phyloP scores from a whole-genome alignment of 1,140 invertebrate species.

The Cydia fagiglandana region DNA sequence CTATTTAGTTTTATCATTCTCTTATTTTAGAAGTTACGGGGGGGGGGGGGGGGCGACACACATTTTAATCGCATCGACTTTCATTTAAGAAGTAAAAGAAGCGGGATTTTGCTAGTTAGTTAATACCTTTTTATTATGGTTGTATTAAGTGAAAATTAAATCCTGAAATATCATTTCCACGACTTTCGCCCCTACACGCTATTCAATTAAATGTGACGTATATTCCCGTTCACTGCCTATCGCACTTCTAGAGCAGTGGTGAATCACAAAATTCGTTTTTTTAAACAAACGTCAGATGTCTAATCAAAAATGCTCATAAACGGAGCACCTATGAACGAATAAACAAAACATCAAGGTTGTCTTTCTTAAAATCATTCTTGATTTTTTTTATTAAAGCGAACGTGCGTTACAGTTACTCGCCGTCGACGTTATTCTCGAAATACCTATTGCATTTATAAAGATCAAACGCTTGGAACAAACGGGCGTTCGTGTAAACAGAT shows the following conservation, averaged over 20 bases:
- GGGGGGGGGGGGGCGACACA: no score
- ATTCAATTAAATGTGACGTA: no score
- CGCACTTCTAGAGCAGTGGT: neutral
- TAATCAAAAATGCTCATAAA: slow-evolving; percentile 55
- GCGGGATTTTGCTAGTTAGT: no score
- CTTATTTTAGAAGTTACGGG: no score
- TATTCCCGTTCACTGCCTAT: neutral
- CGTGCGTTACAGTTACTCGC: slow-evolving; percentile 48
- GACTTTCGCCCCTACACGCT: no score
- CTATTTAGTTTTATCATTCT: no score
- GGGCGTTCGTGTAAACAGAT: slow-evolving; percentile 72
- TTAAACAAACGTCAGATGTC: slow-evolving; percentile 52
- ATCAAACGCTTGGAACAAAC: slow-evolving; percentile 75
- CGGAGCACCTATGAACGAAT: slow-evolving; percentile 46
- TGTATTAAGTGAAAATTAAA: no score
- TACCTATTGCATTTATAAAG: slow-evolving; percentile 78
- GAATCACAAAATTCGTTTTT: slow-evolving; percentile 43
- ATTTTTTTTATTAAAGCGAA: slow-evolving; percentile 71
- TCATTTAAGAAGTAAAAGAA: no score
- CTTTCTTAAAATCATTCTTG: slow-evolving; percentile 71
- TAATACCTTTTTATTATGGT: no score
- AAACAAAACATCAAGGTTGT: slow-evolving; percentile 70
- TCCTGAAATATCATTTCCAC: no score
- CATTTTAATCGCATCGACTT: no score
- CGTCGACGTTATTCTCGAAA: slow-evolving; percentile 71